phyloP scores from a whole-genome alignment of 30 jellyfish, hydroid and myxozoan genomes.

The Catostylus mosaicus region DNA sequence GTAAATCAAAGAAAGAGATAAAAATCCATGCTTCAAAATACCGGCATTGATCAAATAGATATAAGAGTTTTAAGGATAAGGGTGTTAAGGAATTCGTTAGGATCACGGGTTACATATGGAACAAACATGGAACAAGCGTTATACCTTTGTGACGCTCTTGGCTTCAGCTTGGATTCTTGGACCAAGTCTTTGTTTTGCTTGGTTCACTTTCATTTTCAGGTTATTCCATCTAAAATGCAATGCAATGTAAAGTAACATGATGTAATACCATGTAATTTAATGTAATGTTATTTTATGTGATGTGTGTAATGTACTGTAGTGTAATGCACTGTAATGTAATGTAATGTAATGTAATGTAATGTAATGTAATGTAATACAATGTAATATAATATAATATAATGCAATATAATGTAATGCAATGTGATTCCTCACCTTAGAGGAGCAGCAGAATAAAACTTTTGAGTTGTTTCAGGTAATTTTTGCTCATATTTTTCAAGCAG shows the following conservation, averaged over 20 bases:
- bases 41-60: too few relatives aligned
- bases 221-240: slow-evolving; percentile 70
- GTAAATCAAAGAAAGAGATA: too few relatives aligned
- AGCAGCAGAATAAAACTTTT: slow-evolving; percentile 75
- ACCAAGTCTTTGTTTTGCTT: slow-evolving; percentile 82
- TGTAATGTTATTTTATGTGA: neutral
- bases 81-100: too few relatives aligned
- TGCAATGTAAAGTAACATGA: neutral
- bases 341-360: neutral
- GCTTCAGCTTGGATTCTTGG: slow-evolving; percentile 88
- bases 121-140: too few relatives aligned
- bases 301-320: too few relatives aligned
- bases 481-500: slow-evolving; percentile 77
- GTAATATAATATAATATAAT: too few relatives aligned
- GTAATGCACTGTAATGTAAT: neutral
- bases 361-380: neutral
- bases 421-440: slow-evolving; percentile 62
- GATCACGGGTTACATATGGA: too few relatives aligned
- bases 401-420: neutral
- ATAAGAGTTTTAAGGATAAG: too few relatives aligned
- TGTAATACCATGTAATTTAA: neutral
- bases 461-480: slow-evolving; percentile 77
- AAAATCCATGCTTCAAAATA: too few relatives aligned
- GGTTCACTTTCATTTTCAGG: slow-evolving; percentile 84
- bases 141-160: slow-evolving; percentile 56